Evolutionary conservation across 2,113 vertebrate genomes (phyloP).

Genomic region (Muscicapa adusta): DNA sequence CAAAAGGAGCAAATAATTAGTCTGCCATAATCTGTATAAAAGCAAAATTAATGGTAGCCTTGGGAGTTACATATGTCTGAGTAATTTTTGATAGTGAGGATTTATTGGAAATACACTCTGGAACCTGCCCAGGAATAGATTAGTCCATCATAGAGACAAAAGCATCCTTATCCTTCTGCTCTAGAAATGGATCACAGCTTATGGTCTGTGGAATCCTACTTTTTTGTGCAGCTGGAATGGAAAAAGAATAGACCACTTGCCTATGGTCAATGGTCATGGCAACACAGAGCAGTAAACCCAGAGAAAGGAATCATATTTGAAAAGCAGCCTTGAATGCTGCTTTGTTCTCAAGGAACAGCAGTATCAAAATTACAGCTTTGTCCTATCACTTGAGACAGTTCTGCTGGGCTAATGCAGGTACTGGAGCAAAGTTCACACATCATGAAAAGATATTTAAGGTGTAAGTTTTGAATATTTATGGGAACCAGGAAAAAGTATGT

Average conservation of each 20-base stretch:
- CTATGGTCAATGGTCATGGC: neutral
- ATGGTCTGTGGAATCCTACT: neutral
- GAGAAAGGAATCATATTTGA: neutral
- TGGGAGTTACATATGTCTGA: neutral
- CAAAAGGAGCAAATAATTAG: slow-evolving; percentile 15
- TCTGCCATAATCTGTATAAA: neutral
- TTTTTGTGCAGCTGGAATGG: neutral
- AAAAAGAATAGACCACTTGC: neutral
- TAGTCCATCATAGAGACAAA: slow-evolving; percentile 12
- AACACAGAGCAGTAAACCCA: neutral
- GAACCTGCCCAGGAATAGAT: slow-evolving; percentile 7
- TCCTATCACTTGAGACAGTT: neutral
- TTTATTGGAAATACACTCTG: neutral
- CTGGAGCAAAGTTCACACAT: neutral
- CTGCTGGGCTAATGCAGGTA: neutral
- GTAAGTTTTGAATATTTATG: neutral
- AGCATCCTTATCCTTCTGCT: neutral
- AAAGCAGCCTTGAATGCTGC: neutral
- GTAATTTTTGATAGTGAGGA: neutral
- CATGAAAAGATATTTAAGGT: neutral
- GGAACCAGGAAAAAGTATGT: neutral
- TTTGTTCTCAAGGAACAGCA: neutral
- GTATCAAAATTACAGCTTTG: neutral
- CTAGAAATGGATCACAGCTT: neutral
- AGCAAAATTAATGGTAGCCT: slow-evolving; percentile 14